Evolutionary conservation across 1,140 invertebrate species (phyloP), one percentile per base, ranked within the genome.

Genomic region (Mamestra configurata): DNA sequence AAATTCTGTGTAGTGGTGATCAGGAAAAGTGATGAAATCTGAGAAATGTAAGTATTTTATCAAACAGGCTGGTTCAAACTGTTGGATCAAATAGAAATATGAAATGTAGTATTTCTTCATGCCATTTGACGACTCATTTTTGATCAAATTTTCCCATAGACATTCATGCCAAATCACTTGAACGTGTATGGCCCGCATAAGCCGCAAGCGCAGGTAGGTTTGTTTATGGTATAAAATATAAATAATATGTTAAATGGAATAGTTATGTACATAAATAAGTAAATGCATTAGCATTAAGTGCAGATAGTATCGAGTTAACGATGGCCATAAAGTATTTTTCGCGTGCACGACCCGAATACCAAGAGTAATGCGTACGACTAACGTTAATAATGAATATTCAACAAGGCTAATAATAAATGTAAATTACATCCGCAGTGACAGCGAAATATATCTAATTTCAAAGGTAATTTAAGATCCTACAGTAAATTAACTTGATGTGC

Each of bases 371-470:
- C 81, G 77, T 68, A 59, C 51, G 15, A 49, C 37, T 70, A 55
- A 59, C 37, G 53, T 59, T 37, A 75, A 59, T 64, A 81, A 84
- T 85, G 82, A 88, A 88, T 88, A 88, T 88, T 87, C 87, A 88
- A 83, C 81, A 81, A 72, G 71, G 75, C 75, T 81, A 80, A 86
- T 88, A 87, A 86, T 87, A 84, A 88, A 90, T 88, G 88, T 82
- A 87, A 90, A 90, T 87, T 82, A 86, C 84, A 86, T 86, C 83
- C 80, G 72, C 75, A 75, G 68, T 82, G 82, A 85, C 84, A 81
- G 73, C 80, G 82, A 83, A 88, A 86, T 85, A 87, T 85, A 86
- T 88, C 86, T 89, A 86, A 89, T 88, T 86, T 86, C 84, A 84
- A 82, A 82, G 82, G 76, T 86, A 86, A 86, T 84, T 84, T 81